Evolutionary conservation across 1,140 invertebrate species (phyloP).

Genomic region (Macrosteles quadrilineatus): DNA sequence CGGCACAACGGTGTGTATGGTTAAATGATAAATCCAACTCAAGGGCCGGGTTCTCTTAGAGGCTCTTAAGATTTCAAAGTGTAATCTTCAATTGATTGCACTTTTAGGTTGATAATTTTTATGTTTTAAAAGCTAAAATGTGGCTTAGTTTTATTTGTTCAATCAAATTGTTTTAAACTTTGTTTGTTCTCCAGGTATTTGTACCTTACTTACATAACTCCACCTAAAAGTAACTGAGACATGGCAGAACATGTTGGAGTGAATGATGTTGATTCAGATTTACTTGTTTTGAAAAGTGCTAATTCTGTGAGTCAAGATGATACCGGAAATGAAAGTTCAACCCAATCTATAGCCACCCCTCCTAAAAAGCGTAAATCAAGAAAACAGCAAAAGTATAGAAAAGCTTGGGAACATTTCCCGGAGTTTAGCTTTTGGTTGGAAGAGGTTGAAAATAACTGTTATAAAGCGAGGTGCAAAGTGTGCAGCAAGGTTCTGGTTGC

Average conservation of each 20-base stretch:
- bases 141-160: no score
- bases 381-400: constrained; percentile 38
- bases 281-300: background rate
- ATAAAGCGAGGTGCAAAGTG: constrained; percentile 40
- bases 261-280: background rate
- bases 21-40: no score
- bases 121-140: no score
- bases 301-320: constrained; percentile 24
- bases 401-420: constrained; percentile 40
- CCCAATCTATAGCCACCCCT: constrained; percentile 16
- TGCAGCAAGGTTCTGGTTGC: constrained; percentile 40
- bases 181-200: no score
- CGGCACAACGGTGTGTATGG: constrained; percentile 25
- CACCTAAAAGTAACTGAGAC: no score
- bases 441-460: constrained; percentile 33
- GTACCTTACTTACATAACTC: no score
- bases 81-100: no score
- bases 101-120: no score
- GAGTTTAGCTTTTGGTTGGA: constrained; percentile 39
- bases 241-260: no score
- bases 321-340: constrained; percentile 27
- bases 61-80: no score
- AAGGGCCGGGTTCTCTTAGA: background rate
- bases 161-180: no score
- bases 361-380: constrained; percentile 29